Base-by-base conservation (phyloP, 2,113 vertebrate species). In the Hucho hucho region DNA sequence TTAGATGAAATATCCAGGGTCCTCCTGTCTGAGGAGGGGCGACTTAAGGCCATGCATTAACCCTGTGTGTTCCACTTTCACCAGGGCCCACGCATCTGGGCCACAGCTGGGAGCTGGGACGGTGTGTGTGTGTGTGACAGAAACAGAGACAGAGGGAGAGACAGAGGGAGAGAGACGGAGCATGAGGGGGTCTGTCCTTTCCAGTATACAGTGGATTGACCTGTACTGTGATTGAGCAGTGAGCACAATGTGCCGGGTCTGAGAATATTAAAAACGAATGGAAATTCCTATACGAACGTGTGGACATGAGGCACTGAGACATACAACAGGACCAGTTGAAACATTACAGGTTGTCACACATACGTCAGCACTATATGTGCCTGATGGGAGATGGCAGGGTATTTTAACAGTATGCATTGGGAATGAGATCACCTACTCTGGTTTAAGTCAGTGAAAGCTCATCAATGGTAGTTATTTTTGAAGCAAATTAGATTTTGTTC, bases 31-130 rank as follows among this genome's bases (percentile, higher is more conserved):
- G 6, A 20, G 11, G 11, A 84, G 79, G 64, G 61, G 64, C 49
- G 20, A 73, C 80, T 82, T 72, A 6, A 6, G 66, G 68, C 29
- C 75, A 70, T 47, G 66, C 64, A 78, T 89, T 82, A 87, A 91
- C 81, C 85, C 81, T 70, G 6, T 49, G 73, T 46, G 74, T 84
- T 75, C 83, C 75, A 76, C 80, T 83, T 83, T 82, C 70, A 25
- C 64, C 64, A 76, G 67, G 72, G 24, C n/a, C 14, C 59, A 68
- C 71, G 75, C 92, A 93, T 93, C 91, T 94, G 93, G 90, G 75
- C 74, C 32, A 82, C 92, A 94, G 90, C 91, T 93, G 93, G 66
- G 81, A 69, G 46, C 72, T 16, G 47, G 2, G 47, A 12, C 12
- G 0, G 76, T 69, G 65, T 63, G 46, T 70, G 77, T 28, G 71